Evolutionary conservation across 2,888 invertebrate genomes (phyloP).

Genomic region (Tenodera sinensis): DNA sequence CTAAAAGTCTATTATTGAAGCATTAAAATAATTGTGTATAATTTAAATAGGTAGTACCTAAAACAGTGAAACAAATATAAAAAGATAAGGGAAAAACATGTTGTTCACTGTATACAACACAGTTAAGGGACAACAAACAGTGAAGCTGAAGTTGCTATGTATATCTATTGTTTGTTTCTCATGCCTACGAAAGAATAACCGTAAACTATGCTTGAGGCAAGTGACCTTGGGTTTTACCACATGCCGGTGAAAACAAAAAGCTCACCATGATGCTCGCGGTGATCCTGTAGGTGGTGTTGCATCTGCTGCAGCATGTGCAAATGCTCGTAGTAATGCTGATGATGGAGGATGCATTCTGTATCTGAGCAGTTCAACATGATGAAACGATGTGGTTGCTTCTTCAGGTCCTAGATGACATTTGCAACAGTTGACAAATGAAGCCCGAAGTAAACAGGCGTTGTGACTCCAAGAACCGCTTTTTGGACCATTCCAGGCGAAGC

Average conservation of each 20-base stretch:
- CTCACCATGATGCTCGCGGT: constrained; percentile 51
- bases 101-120: too few species aligned
- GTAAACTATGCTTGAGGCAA: background rate
- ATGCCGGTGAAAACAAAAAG: background rate
- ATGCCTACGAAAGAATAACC: background rate
- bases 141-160: too few species aligned
- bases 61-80: too few species aligned
- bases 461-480: too few species aligned
- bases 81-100: too few species aligned
- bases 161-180: too few species aligned
- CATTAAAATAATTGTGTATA: too few species aligned
- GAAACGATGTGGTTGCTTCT: background rate
- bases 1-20: too few species aligned
- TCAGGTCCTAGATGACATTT: background rate
- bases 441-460: background rate
- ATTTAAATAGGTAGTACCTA: too few species aligned
- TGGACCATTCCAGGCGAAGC: background rate
- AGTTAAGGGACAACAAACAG: too few species aligned
- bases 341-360: constrained; percentile 72
- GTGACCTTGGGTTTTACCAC: background rate
- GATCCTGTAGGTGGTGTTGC: constrained; percentile 61
- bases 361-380: constrained; percentile 74
- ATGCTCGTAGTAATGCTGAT: constrained; percentile 70
- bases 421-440: background rate
- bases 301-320: constrained; percentile 59